phyloP scores from a whole-genome alignment of 2,113 vertebrate species.

The Tamias sibiricus region DNA sequence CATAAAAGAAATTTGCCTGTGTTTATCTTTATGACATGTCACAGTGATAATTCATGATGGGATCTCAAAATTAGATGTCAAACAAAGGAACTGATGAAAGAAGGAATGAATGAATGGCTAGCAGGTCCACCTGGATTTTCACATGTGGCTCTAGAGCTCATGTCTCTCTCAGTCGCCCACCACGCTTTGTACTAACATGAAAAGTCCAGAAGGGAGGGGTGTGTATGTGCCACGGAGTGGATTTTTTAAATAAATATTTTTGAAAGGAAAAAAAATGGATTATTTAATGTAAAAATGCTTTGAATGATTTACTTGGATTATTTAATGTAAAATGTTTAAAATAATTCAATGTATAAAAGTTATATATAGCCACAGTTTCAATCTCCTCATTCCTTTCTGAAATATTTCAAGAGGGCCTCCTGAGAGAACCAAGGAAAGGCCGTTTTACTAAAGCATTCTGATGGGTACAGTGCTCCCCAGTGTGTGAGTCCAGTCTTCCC shows the following conservation, averaged over 20 bases:
- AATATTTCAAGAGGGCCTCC: background rate
- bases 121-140: background rate
- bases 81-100: background rate
- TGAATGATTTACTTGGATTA: background rate
- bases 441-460: background rate
- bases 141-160: background rate
- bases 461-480: background rate
- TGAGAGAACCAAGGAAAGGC: background rate
- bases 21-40: background rate
- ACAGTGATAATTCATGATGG: background rate
- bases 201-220: background rate
- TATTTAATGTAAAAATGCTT: too few species aligned
- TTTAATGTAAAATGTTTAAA: too few species aligned
- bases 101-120: too few species aligned
- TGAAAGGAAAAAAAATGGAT: background rate
- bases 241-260: background rate
- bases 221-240: background rate
- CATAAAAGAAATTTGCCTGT: background rate
- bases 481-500: background rate
- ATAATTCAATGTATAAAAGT: background rate
- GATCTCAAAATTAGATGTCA: background rate
- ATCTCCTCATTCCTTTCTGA: background rate
- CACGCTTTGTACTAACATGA: background rate
- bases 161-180: background rate
- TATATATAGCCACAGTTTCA: background rate